A percentile compares a stretch with the other conserved stretches of the same genome.
phyloP scores from a whole-genome alignment of 30 jellyfish, hydroid and myxozoan genomes.

The Cassiopea andromeda region DNA sequence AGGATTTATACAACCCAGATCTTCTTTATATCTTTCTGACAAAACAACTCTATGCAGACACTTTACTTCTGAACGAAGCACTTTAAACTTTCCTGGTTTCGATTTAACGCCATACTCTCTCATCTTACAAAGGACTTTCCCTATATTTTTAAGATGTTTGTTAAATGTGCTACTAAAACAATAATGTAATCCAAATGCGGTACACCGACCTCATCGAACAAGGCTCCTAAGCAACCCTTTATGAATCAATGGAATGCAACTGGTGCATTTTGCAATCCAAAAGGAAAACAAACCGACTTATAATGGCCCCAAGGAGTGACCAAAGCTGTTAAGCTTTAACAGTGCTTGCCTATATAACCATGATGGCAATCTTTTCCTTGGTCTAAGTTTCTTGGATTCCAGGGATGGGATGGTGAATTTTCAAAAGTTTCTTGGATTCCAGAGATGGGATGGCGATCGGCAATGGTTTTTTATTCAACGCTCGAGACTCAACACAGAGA shows the following conservation, averaged over 20 bases:
- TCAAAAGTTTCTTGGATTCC: slow-evolving; percentile 44
- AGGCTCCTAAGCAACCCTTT: slow-evolving; percentile 35
- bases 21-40: slow-evolving; percentile 20
- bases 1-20: slow-evolving; percentile 16
- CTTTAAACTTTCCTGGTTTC: slow-evolving; percentile 37
- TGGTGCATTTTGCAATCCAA: slow-evolving; percentile 66
- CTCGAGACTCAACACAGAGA: too few relatives aligned
- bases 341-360: slow-evolving; percentile 36
- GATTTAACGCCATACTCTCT: slow-evolving; percentile 42
- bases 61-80: slow-evolving; percentile 53
- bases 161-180: slow-evolving; percentile 32
- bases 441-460: slow-evolving; percentile 60
- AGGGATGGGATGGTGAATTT: slow-evolving; percentile 15
- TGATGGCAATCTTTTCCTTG: slow-evolving; percentile 71
- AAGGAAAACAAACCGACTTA: background rate
- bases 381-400: slow-evolving; percentile 50
- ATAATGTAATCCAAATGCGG: slow-evolving; percentile 63
- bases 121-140: slow-evolving; percentile 21
- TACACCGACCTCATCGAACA: slow-evolving; percentile 3
- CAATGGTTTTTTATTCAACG: background rate
- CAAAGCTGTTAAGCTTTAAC: slow-evolving; percentile 47
- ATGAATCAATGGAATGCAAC: slow-evolving; percentile 36
- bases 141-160: slow-evolving; percentile 45
- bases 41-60: slow-evolving; percentile 47
- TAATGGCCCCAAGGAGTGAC: slow-evolving; percentile 78